Percentiles rank a stretch among this genome's conserved stretches.
Evolutionary conservation across 2,113 vertebrate species (phyloP).

Genomic region (Etheostoma cragini): DNA sequence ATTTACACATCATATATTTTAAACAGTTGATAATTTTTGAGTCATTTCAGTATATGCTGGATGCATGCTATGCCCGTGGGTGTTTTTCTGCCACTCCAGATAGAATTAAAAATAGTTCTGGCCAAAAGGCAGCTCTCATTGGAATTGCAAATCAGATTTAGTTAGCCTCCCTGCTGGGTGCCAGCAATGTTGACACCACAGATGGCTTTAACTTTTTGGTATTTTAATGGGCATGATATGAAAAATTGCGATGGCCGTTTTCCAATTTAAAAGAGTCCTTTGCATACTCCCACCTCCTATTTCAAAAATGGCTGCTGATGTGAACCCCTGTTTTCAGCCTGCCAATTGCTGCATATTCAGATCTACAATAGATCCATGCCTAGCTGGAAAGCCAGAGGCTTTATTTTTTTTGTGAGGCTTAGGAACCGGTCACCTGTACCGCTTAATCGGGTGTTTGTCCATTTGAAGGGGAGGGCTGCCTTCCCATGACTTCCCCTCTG

Average conservation of each 20-base stretch:
- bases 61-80: neutral
- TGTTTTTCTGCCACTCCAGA: slow-evolving; percentile 22
- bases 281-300: slow-evolving; percentile 47
- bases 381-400: slow-evolving; percentile 20
- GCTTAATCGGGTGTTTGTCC: slow-evolving; percentile 31
- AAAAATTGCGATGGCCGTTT: slow-evolving; percentile 65
- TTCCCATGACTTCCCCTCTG: neutral
- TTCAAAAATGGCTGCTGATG: slow-evolving; percentile 63
- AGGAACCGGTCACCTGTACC: slow-evolving; percentile 41
- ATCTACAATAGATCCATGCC: slow-evolving; percentile 35
- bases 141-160: slow-evolving; percentile 67
- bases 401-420: slow-evolving; percentile 25
- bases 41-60: slow-evolving; percentile 5
- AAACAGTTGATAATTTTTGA: neutral
- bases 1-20: neutral
- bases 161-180: slow-evolving; percentile 52
- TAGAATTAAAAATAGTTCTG: slow-evolving; percentile 46
- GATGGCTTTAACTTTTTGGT: slow-evolving; percentile 75
- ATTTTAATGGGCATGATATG: slow-evolving; percentile 72
- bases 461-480: slow-evolving; percentile 13
- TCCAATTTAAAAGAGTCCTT: slow-evolving; percentile 61
- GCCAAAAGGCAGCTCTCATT: slow-evolving; percentile 51
- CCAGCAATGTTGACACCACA: slow-evolving; percentile 70
- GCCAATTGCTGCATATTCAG: slow-evolving; percentile 60
- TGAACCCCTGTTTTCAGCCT: slow-evolving; percentile 60